Evolutionary conservation across 2,113 vertebrate species (phyloP).

Genomic region (Salvator merianae): DNA sequence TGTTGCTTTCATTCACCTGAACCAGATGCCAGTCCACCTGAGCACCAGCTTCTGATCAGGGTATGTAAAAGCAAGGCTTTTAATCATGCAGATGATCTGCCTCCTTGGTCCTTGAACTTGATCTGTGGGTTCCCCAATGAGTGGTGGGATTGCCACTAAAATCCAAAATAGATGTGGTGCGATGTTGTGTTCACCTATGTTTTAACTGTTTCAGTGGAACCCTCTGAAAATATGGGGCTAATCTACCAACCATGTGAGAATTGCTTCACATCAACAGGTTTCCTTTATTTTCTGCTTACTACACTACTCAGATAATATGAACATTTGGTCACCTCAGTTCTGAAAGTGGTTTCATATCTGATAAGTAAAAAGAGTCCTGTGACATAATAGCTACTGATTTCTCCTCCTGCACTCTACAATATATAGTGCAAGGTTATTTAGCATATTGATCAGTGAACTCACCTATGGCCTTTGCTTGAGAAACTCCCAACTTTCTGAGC

Average conservation of each 20-base stretch:
- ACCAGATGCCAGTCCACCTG: no score
- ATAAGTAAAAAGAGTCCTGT: no score
- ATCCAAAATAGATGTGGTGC: neutral
- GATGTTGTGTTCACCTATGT: neutral
- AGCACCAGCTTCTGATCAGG: no score
- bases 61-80: no score
- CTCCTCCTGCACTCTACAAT: neutral
- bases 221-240: neutral
- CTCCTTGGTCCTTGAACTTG: no score
- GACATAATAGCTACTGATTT: neutral
- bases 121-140: neutral
- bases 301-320: neutral
- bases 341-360: neutral
- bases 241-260: neutral
- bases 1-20: no score
- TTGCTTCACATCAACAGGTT: neutral
- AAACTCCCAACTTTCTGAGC: neutral
- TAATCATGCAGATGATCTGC: no score
- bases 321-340: neutral
- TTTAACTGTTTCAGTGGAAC: neutral
- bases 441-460: neutral
- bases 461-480: neutral
- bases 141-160: neutral
- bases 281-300: neutral
- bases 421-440: neutral